These are phyloP conservation scores for Gymnarchus niloticus DNA, from an alignment of 2,113 vertebrate genomes.

Conservation along the genomic window DNA sequence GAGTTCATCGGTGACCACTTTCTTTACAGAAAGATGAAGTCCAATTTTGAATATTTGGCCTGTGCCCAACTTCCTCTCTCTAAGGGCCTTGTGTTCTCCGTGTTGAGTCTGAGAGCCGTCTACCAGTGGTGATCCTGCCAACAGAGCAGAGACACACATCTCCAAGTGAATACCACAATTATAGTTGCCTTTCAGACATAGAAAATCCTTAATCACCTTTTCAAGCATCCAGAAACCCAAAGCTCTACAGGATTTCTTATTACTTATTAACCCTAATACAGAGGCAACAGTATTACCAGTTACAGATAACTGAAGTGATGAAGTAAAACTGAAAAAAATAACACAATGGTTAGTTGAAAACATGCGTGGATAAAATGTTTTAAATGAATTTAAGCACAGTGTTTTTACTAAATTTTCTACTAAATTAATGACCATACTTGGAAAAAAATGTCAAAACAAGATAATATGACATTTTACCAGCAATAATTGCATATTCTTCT, in stretches of 20 bases:
- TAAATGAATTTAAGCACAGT: background rate
- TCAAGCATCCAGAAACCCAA: background rate
- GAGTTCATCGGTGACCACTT: constrained; percentile 58
- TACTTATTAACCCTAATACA: background rate
- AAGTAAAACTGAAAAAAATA: background rate
- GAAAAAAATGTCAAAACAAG: no score
- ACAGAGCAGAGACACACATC: constrained; percentile 58
- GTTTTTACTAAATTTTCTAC: no score
- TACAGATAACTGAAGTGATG: background rate
- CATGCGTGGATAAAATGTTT: background rate
- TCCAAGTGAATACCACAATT: background rate
- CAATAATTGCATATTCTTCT: no score
- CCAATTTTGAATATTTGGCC: constrained; percentile 35
- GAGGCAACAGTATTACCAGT: background rate
- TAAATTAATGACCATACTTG: no score
- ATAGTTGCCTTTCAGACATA: background rate
- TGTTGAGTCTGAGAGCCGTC: constrained; percentile 42
- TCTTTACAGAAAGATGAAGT: constrained; percentile 44
- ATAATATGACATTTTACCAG: no score
- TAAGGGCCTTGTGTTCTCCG: constrained; percentile 43
- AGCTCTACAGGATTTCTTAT: background rate
- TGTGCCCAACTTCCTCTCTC: background rate
- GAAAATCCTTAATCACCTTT: background rate
- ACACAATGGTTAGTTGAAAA: background rate
- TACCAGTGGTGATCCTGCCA: constrained; percentile 59